Evolutionary conservation across 2,113 vertebrate genomes (phyloP).

Genomic region (Murina feae): DNA sequence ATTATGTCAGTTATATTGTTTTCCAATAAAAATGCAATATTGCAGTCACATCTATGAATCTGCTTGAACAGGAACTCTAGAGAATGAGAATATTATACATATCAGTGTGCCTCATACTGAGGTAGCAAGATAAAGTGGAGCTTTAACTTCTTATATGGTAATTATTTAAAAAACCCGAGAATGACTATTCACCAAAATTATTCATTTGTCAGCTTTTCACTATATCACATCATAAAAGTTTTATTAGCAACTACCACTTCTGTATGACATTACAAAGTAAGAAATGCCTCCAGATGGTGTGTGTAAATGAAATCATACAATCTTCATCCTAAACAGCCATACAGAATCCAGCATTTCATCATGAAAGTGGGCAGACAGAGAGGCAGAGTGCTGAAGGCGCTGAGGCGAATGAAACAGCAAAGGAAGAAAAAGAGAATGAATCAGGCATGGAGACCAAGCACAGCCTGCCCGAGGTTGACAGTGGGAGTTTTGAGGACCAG

Average conservation of each 20-base stretch:
- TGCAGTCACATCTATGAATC: conserved; percentile 11
- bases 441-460: conserved; percentile 41
- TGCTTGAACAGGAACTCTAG: conserved; percentile 37
- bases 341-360: conserved; percentile 17
- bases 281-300: conserved; percentile 65
- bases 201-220: conserved; percentile 65
- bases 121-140: conserved; percentile 44
- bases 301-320: conserved; percentile 62
- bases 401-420: background rate
- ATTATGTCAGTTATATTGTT: background rate
- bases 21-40: conserved; percentile 36
- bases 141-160: conserved; percentile 62
- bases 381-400: background rate
- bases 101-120: background rate
- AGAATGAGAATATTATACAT: background rate
- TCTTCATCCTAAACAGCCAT: conserved; percentile 61
- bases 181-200: conserved; percentile 39
- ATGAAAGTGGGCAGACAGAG: background rate
- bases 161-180: conserved; percentile 72
- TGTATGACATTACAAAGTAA: conserved; percentile 62
- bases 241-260: conserved; percentile 72
- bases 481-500: conserved; percentile 6
- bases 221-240: conserved; percentile 71
- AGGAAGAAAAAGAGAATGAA: background rate
- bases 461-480: background rate